phyloP scores from a whole-genome alignment of 2,888 invertebrate genomes.

The Bombylius discolor region DNA sequence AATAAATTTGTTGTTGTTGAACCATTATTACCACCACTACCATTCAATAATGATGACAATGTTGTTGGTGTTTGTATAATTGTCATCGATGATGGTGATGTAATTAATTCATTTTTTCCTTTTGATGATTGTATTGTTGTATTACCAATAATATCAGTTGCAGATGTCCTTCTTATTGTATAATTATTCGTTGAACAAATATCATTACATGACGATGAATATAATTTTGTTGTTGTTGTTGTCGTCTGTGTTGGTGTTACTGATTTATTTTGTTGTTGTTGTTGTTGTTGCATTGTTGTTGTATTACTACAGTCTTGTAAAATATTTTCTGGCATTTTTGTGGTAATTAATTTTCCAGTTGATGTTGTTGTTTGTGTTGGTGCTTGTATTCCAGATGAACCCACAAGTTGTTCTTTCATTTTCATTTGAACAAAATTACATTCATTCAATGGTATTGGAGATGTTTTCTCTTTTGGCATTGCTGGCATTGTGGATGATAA shows the following conservation, averaged over 20 bases:
- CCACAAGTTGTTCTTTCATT: slow-evolving; percentile 22
- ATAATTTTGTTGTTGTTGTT: background rate
- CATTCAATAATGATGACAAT: background rate
- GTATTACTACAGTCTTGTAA: background rate
- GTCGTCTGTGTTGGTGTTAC: background rate
- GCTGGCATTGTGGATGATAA: slow-evolving; percentile 32
- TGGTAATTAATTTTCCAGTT: background rate
- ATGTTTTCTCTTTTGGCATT: slow-evolving; percentile 36
- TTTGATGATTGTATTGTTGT: background rate
- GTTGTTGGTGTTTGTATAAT: background rate
- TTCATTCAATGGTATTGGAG: slow-evolving; percentile 31
- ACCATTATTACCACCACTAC: background rate
- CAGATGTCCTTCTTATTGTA: background rate
- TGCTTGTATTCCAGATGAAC: slow-evolving; percentile 14
- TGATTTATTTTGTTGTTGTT: background rate
- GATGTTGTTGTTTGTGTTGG: slow-evolving; percentile 15
- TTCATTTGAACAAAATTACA: slow-evolving; percentile 27
- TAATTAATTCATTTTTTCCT: background rate
- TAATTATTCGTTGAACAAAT: background rate
- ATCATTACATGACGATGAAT: background rate
- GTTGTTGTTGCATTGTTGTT: background rate
- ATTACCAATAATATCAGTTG: background rate
- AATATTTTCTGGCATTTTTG: background rate
- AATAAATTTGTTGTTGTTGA: background rate
- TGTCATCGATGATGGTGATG: background rate